Percentiles rank a stretch among this genome's conserved stretches.
Evolutionary conservation across 1,140 invertebrate genomes (phyloP).

Genomic region (Lepidurus couesii): DNA sequence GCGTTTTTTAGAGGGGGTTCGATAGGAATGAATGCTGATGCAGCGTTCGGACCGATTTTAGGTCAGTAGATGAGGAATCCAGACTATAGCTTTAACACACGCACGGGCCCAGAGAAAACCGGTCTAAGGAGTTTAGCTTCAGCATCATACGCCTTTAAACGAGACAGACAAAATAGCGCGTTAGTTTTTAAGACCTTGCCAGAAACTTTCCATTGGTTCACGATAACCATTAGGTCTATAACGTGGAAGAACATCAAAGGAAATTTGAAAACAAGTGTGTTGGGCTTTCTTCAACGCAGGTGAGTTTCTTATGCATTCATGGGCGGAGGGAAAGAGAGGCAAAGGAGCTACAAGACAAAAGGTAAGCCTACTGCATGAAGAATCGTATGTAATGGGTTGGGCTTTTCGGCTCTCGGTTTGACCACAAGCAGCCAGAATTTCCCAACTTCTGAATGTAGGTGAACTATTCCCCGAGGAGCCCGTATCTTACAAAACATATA

Average conservation of each 20-base stretch:
- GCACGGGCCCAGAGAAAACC: background rate
- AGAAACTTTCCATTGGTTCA: no score
- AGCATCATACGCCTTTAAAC: slow-evolving; percentile 14
- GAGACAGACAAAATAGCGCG: no score
- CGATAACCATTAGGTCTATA: no score
- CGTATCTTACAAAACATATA: background rate
- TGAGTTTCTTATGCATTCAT: no score
- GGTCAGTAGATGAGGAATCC: slow-evolving; percentile 18
- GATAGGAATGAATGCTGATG: slow-evolving; percentile 6
- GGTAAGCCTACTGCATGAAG: no score
- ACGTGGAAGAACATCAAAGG: no score
- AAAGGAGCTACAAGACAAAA: no score
- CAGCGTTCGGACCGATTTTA: background rate
- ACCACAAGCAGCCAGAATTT: background rate
- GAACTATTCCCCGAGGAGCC: slow-evolving; percentile 13
- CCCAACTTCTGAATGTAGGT: slow-evolving; percentile 1
- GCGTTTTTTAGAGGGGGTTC: background rate
- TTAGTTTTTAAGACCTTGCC: no score
- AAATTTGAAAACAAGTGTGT: no score
- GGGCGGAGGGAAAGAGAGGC: no score
- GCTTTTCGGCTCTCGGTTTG: background rate
- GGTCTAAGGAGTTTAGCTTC: background rate
- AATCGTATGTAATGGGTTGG: background rate
- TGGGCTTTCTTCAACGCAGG: no score
- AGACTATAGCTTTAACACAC: background rate